These are phyloP conservation scores for Clistopyga incitator DNA, from an alignment of 2,888 invertebrate genomes.

Conservation along the genomic window DNA sequence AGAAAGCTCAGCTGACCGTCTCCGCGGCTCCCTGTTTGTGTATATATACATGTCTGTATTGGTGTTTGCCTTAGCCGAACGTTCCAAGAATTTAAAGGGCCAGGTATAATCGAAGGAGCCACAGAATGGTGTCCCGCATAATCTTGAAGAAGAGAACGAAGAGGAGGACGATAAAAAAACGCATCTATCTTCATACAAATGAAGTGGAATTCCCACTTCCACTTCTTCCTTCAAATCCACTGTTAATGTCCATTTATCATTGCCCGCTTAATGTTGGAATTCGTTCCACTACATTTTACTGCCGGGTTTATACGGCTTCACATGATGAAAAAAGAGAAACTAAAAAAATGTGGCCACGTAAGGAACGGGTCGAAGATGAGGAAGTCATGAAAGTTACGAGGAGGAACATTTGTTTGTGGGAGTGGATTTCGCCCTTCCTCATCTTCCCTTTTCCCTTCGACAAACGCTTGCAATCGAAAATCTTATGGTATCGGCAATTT, in stretches of 20 bases:
- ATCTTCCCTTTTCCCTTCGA: too few species aligned
- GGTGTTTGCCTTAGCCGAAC: conserved; percentile 34
- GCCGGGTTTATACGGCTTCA: background rate
- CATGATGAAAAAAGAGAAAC: background rate
- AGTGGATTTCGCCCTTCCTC: too few species aligned
- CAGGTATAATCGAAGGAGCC: conserved; percentile 64
- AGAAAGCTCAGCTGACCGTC: conserved; percentile 68
- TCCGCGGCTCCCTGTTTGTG: conserved; percentile 13
- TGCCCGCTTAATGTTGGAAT: background rate
- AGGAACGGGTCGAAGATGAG: background rate
- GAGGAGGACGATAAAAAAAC: conserved; percentile 5
- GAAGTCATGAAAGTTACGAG: background rate
- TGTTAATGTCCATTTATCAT: background rate
- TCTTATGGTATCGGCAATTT: too few species aligned
- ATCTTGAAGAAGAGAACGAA: conserved; percentile 23
- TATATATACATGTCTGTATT: conserved; percentile 20
- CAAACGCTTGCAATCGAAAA: too few species aligned
- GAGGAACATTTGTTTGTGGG: too few species aligned
- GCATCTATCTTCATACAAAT: conserved; percentile 7
- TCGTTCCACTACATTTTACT: background rate
- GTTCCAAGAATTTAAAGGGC: conserved; percentile 70
- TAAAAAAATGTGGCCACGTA: background rate
- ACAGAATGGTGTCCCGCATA: conserved; percentile 19
- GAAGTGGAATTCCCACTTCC: background rate
- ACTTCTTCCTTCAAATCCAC: background rate